phyloP scores from a whole-genome alignment of 2,888 invertebrate genomes.

The Melinaea marsaeus region DNA sequence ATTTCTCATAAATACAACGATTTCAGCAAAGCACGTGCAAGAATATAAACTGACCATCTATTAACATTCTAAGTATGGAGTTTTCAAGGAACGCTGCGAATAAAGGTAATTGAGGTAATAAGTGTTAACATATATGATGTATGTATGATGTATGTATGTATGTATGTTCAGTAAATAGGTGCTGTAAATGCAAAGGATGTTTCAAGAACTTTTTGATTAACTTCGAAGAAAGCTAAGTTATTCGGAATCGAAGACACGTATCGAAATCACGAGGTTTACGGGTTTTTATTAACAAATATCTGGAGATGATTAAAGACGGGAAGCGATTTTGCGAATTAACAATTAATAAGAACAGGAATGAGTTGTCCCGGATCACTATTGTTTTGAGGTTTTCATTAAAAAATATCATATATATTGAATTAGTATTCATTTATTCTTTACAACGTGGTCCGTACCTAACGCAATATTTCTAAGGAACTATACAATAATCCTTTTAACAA shows the following conservation, averaged over 20 bases:
- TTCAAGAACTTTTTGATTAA: not conserved
- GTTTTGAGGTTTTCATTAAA: not conserved
- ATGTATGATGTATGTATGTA: too few species aligned
- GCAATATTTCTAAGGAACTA: not conserved
- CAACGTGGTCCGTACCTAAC: too few species aligned
- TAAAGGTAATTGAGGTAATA: too few species aligned
- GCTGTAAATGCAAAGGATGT: not conserved
- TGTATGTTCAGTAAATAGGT: not conserved
- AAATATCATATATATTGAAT: too few species aligned
- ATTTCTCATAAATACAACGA: constrained; percentile 24
- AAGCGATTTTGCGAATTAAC: not conserved
- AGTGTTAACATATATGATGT: too few species aligned
- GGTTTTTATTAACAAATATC: not conserved
- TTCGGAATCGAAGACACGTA: not conserved
- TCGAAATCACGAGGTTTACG: not conserved
- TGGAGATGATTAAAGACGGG: not conserved
- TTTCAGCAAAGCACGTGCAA: constrained; percentile 35
- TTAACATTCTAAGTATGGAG: constrained; percentile 39
- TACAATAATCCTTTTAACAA: constrained; percentile 15
- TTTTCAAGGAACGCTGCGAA: not conserved
- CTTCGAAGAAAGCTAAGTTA: not conserved
- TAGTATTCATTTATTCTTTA: too few species aligned
- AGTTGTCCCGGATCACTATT: not conserved
- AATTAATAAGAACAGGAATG: not conserved
- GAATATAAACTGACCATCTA: constrained; percentile 47